Evolutionary conservation across 2,113 vertebrate species (phyloP).

Genomic region (Zeus faber): DNA sequence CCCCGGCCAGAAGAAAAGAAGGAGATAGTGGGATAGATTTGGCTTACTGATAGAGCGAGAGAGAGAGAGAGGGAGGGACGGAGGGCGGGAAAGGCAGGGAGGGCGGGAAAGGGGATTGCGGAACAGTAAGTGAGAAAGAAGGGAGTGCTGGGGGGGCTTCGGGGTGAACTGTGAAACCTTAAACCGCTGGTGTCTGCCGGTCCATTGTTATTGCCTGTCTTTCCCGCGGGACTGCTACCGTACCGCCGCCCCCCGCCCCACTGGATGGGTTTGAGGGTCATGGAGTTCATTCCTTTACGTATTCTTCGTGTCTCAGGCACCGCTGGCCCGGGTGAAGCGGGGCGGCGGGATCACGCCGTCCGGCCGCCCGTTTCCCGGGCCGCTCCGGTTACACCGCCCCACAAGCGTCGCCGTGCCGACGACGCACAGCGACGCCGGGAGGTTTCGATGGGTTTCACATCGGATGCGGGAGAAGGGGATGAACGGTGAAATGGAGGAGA

Average conservation of each 20-base stretch:
- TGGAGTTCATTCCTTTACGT: too few relatives aligned
- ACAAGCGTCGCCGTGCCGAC: too few relatives aligned
- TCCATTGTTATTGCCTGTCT: slow-evolving; percentile 29
- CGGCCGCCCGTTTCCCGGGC: too few relatives aligned
- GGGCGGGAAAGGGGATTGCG: slow-evolving; percentile 8
- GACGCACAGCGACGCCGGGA: too few relatives aligned
- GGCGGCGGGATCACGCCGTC: too few relatives aligned
- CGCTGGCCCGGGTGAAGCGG: too few relatives aligned
- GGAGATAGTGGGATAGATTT: slow-evolving; percentile 4
- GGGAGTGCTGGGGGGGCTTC: slow-evolving; percentile 13
- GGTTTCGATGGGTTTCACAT: too few relatives aligned
- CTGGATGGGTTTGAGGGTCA: too few relatives aligned
- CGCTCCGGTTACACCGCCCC: too few relatives aligned
- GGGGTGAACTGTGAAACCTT: slow-evolving; percentile 33
- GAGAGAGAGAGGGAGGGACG: neutral
- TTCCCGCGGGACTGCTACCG: slow-evolving; percentile 24
- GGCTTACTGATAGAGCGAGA: neutral
- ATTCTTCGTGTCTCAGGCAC: too few relatives aligned
- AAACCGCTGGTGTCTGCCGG: slow-evolving; percentile 25
- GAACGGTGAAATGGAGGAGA: too few relatives aligned
- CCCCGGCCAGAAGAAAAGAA: slow-evolving; percentile 3
- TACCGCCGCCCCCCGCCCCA: slow-evolving; percentile 29
- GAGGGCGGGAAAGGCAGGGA: neutral
- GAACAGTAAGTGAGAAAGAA: neutral
- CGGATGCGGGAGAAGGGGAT: too few relatives aligned